Conservation (phyloP, 2,113 vertebrate species). For the Grammomys surdaster region DNA sequence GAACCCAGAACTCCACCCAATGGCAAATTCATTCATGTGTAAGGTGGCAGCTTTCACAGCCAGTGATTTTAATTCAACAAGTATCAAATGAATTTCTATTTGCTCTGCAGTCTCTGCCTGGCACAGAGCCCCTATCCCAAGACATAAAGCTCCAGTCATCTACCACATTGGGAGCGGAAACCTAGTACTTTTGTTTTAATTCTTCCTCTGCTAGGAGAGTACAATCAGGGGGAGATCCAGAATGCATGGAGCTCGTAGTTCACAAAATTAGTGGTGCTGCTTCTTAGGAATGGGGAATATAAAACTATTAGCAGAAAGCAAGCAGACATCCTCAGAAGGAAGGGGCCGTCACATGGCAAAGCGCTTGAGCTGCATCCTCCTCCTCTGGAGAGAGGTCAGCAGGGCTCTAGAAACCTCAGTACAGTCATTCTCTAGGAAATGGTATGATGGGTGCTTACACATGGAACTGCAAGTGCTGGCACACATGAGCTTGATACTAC, state of each 20-base stretch:
- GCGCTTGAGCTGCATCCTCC: not conserved
- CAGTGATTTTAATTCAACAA: not conserved
- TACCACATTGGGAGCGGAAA: not conserved
- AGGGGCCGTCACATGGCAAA: not conserved
- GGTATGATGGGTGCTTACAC: not conserved
- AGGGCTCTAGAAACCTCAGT: not conserved
- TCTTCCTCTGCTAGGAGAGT: not conserved
- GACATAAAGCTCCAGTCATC: not conserved
- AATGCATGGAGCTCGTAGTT: not conserved
- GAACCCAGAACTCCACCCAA: not conserved
- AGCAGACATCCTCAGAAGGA: not conserved
- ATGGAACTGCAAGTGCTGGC: not conserved
- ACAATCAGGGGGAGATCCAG: not conserved
- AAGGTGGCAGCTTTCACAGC: not conserved
- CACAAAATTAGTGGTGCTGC: not conserved
- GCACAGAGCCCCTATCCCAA: not conserved
- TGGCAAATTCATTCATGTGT: not conserved
- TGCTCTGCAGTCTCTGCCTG: not conserved
- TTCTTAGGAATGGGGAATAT: not conserved
- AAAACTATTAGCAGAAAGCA: not conserved
- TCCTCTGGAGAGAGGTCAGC: not conserved
- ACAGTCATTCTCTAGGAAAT: not conserved
- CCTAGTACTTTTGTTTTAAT: not conserved
- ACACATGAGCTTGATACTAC: accelerated
- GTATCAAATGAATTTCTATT: not conserved